Base-by-base conservation (phyloP, 2,797 vertebrate genomes). In the Tamandua tetradactyla region DNA sequence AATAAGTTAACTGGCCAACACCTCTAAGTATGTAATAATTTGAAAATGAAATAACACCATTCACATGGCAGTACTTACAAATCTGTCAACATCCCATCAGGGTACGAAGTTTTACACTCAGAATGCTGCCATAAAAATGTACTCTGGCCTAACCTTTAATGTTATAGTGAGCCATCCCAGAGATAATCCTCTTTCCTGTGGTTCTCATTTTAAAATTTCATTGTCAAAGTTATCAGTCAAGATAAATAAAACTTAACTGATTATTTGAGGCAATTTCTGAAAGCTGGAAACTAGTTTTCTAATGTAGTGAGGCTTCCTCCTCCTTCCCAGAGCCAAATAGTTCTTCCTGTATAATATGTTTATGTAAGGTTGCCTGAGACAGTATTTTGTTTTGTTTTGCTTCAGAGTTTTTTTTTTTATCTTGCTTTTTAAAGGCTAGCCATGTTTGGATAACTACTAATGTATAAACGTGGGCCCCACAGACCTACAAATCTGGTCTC, bases 21-120 rank as follows among this genome's bases (percentile, higher is more conserved):
- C 40, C 76, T 83, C 59, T 85, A 91, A 96, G 75, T 76, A 82
- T 37, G 97, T 75, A 66, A 85, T 57, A 93, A 91, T 93, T 30
- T 91, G 91, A 91, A 75, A 96, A 91, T 80, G 44, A 83, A 96
- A 95, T 94, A 89, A 95, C 82, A 72, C 64, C 40, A 37, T 74
- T 93, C 84, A 79, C 27, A 55, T 17, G 44, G 76, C 35, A 86
- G 55, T 57, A 93, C 80, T 93, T 62, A 85, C 37, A 85, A 89
- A 81, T 64, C 55, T 68, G 76, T 90, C 91, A 81, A 37, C 57
- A 76, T 87, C 93, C 89, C 74, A 89, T 78, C 35, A 92, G 64
- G 76, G 92, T 13, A 81, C 7, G 25, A 89, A 61, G 32, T 89
- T 89, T 93, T 87, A 84, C 12, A 79, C n/a, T 94, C 84, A 94